Percentiles rank a stretch among this genome's conserved stretches.
Conservation (phyloP, 2,888 invertebrate species). For the Epicampocera succincta region DNA sequence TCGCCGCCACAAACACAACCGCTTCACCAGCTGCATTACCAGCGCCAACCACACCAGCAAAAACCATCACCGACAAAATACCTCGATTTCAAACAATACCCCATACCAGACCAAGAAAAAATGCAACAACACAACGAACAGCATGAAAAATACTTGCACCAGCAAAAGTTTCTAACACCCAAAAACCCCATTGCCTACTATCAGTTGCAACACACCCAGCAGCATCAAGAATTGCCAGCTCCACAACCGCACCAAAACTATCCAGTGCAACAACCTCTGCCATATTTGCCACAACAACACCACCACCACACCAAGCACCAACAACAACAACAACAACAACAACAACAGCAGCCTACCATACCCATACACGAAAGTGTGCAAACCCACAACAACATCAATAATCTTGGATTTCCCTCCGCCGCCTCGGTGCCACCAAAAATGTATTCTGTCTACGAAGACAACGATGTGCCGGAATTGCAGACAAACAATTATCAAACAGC, state of each 20-base stretch:
- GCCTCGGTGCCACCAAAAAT: conserved; percentile 50
- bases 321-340: conserved; percentile 35
- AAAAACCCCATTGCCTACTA: conserved; percentile 55
- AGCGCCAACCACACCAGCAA: conserved; percentile 36
- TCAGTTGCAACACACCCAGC: conserved; percentile 39
- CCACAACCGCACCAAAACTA: conserved; percentile 44
- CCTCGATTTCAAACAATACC: conserved; percentile 61
- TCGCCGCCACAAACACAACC: conserved; percentile 34
- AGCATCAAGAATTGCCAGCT: conserved; percentile 44
- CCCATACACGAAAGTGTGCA: conserved; percentile 56
- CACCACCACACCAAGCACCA: conserved; percentile 54
- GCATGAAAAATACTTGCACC: conserved; percentile 67
- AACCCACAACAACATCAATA: conserved; percentile 19
- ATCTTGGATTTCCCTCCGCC: conserved; percentile 25
- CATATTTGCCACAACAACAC: conserved; percentile 52
- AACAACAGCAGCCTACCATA: conserved; percentile 52
- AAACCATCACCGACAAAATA: conserved; percentile 24
- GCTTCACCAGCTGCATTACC: conserved; percentile 13
- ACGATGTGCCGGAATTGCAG: conserved; percentile 70
- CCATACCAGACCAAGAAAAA: conserved; percentile 65
- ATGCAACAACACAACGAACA: conserved; percentile 63
- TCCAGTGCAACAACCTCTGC: conserved; percentile 59
- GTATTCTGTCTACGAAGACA: conserved; percentile 75
- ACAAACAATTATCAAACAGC: conserved; percentile 58
- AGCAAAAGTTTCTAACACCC: conserved; percentile 62